phyloP scores from a whole-genome alignment of 1,140 invertebrate genomes.

The Orussus abietinus region DNA sequence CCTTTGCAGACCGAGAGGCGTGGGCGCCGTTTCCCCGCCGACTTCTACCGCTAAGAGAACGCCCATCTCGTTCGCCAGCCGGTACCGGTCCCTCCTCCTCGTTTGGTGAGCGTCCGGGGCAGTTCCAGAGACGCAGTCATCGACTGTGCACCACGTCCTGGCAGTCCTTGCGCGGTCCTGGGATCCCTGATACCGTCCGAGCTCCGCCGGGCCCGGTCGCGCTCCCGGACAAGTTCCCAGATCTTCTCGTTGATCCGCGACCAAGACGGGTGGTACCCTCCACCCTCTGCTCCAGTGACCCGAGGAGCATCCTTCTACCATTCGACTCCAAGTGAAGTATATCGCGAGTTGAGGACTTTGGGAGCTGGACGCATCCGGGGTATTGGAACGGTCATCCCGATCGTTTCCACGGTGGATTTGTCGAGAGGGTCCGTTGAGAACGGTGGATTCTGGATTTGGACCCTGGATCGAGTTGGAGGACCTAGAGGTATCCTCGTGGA shows the following conservation, averaged over 20 bases:
- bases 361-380: too few relatives aligned
- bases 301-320: too few relatives aligned
- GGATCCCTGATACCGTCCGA: slow-evolving; percentile 6
- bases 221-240: not conserved
- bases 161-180: slow-evolving; percentile 21
- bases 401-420: too few relatives aligned
- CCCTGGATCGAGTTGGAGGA: too few relatives aligned
- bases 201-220: slow-evolving; percentile 3
- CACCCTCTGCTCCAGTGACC: too few relatives aligned
- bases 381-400: too few relatives aligned
- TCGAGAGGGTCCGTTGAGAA: too few relatives aligned
- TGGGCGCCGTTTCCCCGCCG: slow-evolving; percentile 13
- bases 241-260: not conserved
- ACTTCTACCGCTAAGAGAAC: slow-evolving; percentile 15
- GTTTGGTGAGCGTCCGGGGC: slow-evolving; percentile 46
- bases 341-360: too few relatives aligned
- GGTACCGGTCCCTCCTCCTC: slow-evolving; percentile 23
- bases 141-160: slow-evolving; percentile 46
- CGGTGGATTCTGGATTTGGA: too few relatives aligned
- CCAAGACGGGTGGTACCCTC: not conserved
- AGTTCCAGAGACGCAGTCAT: slow-evolving; percentile 50
- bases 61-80: slow-evolving; percentile 23
- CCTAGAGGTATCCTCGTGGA: too few relatives aligned
- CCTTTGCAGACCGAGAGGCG: slow-evolving; percentile 6
- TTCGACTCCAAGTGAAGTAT: too few relatives aligned